phyloP scores from a whole-genome alignment of 2,888 invertebrate genomes.

The Amiota minor region DNA sequence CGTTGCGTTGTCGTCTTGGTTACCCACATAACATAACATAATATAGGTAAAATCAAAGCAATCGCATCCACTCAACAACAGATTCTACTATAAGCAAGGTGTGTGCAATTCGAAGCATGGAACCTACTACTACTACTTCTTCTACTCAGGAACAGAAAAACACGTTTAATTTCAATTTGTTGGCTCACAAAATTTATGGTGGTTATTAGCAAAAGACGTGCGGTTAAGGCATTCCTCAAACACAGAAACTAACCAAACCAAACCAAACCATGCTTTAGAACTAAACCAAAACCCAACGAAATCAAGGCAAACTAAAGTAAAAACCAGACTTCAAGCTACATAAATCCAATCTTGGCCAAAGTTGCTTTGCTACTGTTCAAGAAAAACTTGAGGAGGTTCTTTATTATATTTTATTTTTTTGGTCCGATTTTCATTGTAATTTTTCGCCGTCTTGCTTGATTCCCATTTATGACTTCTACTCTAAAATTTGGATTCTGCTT shows the following conservation, averaged over 20 bases:
- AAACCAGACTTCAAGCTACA: conserved; percentile 23
- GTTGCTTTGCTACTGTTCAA: conserved; percentile 55
- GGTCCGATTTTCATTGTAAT: conserved; percentile 45
- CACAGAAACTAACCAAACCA: background rate
- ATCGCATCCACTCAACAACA: conserved; percentile 27
- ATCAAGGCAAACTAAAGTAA: background rate
- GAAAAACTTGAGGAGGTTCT: conserved; percentile 9
- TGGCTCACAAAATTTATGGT: conserved; percentile 69
- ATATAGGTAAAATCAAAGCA: conserved; percentile 47
- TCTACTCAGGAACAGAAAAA: conserved; percentile 13
- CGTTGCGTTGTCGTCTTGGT: background rate
- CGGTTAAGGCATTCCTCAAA: conserved; percentile 62
- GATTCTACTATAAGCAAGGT: background rate
- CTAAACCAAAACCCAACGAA: background rate
- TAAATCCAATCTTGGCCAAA: conserved; percentile 34
- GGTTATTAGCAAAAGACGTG: conserved; percentile 71
- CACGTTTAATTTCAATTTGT: conserved; percentile 71
- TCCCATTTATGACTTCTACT: conserved; percentile 35
- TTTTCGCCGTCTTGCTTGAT: conserved; percentile 13
- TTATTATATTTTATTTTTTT: conserved; percentile 44
- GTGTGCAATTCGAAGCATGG: background rate
- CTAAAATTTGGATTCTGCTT: conserved; percentile 40
- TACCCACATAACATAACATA: conserved; percentile 62
- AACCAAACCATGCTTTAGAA: too few species aligned
- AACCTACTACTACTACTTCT: conserved; percentile 26